phyloP scores from a whole-genome alignment of 2,888 invertebrate genomes.

The Synergus laeviventris region DNA sequence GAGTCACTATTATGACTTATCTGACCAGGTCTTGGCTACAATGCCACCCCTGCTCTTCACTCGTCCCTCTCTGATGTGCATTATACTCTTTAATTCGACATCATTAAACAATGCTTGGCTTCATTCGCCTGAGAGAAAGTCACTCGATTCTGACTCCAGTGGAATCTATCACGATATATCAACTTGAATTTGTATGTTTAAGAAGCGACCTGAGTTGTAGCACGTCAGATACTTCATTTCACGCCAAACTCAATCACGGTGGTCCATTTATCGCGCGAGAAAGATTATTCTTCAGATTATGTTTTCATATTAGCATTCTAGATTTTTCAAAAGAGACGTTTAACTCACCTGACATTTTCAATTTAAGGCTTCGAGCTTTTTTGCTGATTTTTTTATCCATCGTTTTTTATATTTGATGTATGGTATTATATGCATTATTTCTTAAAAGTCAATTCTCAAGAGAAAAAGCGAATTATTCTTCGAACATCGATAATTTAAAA shows the following conservation, averaged over 20 bases:
- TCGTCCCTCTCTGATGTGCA: constrained; percentile 14
- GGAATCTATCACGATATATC: neutral
- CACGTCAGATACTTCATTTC: neutral
- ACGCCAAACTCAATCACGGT: constrained; percentile 3
- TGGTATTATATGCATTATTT: too few species aligned
- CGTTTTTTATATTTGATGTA: too few species aligned
- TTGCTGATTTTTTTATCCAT: too few species aligned
- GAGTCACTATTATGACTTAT: constrained; percentile 73
- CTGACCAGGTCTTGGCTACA: constrained; percentile 62
- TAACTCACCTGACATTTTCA: too few species aligned
- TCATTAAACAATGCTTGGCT: constrained; percentile 56
- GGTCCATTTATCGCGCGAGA: neutral
- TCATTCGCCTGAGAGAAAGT: neutral
- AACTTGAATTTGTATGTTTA: neutral
- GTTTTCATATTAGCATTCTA: neutral
- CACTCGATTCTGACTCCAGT: neutral
- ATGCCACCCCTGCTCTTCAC: constrained; percentile 52
- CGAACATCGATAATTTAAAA: too few species aligned
- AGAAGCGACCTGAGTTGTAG: neutral
- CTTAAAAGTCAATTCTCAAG: too few species aligned
- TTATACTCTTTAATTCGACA: constrained; percentile 56
- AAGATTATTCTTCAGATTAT: neutral
- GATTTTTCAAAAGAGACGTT: too few species aligned
- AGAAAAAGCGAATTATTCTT: too few species aligned
- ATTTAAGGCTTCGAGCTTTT: too few species aligned